These are phyloP conservation scores for Alaudala cheleensis DNA, from an alignment of 2,113 vertebrate genomes.

Conservation along the genomic window DNA sequence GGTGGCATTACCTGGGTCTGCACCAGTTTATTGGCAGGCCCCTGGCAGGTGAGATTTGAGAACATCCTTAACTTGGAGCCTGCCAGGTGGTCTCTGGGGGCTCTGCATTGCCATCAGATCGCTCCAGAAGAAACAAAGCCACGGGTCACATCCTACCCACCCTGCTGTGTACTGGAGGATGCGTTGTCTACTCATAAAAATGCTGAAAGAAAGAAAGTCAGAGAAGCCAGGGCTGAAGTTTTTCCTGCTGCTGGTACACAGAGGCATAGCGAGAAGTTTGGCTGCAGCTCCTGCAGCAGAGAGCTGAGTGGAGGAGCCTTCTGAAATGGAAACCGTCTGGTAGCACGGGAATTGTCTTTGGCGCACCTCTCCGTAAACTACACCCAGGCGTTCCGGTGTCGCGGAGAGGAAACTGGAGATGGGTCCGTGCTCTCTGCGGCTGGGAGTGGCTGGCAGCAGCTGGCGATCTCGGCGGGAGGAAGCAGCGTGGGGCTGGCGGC, in stretches of 20 bases:
- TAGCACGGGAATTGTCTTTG: background rate
- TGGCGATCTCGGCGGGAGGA: background rate
- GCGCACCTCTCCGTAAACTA: background rate
- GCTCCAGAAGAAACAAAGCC: background rate
- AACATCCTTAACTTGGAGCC: background rate
- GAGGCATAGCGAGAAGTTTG: background rate
- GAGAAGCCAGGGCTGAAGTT: background rate
- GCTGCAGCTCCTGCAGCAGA: background rate
- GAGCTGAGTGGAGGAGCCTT: background rate
- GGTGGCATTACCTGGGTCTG: background rate
- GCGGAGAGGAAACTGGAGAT: background rate
- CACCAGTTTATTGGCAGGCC: background rate
- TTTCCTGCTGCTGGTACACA: background rate
- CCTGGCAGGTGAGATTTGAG: background rate
- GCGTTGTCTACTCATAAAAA: background rate
- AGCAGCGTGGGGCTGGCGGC: fast-evolving
- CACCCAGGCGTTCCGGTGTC: fast-evolving
- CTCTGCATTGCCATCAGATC: background rate
- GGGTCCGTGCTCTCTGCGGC: background rate
- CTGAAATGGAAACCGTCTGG: background rate
- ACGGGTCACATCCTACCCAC: background rate
- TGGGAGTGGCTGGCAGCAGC: background rate
- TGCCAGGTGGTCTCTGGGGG: background rate
- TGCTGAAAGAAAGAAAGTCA: background rate
- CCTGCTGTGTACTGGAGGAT: fast-evolving